Conservation (phyloP, 2,797 vertebrate species). For the Hylomyscus alleni region DNA sequence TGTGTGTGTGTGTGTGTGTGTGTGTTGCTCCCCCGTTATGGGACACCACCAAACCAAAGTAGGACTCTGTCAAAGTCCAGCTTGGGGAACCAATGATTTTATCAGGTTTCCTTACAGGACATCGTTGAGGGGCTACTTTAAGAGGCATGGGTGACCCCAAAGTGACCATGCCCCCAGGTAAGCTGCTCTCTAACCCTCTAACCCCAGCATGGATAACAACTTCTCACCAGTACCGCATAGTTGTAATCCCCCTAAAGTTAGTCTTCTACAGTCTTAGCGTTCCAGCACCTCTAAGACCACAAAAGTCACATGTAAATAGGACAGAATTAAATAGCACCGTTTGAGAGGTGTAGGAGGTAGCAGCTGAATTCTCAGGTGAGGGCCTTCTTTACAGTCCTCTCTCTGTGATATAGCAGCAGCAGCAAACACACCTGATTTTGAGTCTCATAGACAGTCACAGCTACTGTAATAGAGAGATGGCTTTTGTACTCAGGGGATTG, state of each 20-base stretch:
- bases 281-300: background rate
- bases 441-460: background rate
- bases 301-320: background rate
- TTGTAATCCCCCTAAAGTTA: background rate
- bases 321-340: background rate
- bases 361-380: background rate
- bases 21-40: background rate
- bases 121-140: background rate
- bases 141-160: too few species aligned
- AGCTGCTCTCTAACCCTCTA: background rate
- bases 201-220: background rate
- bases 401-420: background rate
- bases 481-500: background rate
- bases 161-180: background rate
- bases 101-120: background rate
- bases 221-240: too few species aligned
- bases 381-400: background rate
- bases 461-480: background rate
- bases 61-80: background rate
- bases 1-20: background rate
- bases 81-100: background rate
- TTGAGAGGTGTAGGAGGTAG: too few species aligned
- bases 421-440: background rate
- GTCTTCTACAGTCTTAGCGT: background rate
- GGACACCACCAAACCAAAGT: background rate